These are phyloP conservation scores for Chelon auratus DNA, from an alignment of 2,797 vertebrate genomes.

Conservation along the genomic window DNA sequence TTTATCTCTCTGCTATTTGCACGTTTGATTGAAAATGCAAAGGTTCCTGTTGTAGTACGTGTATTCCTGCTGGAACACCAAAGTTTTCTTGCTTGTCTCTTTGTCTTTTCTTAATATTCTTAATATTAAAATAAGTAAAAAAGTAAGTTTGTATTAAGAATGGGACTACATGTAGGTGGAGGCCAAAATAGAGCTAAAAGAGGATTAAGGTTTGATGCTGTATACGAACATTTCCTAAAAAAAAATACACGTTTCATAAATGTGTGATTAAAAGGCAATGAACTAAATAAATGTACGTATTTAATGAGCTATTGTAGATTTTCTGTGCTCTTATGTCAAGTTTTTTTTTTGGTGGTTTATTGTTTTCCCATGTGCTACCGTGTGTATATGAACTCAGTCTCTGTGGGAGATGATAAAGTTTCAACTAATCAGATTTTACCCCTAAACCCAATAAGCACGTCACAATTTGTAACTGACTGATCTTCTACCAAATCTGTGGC, in stretches of 20 bases:
- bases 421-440: constrained; percentile 54
- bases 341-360: constrained; percentile 11
- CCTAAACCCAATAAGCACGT: constrained; percentile 45
- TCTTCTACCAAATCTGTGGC: constrained; percentile 38
- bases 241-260: neutral
- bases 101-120: constrained; percentile 12
- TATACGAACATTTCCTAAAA: neutral
- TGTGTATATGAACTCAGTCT: constrained; percentile 23
- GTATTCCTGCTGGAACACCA: constrained; percentile 3
- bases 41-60: constrained; percentile 7
- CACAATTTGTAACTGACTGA: constrained; percentile 43
- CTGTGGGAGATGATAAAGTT: constrained; percentile 45
- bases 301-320: neutral
- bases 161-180: neutral
- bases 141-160: neutral
- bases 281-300: neutral
- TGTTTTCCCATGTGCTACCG: constrained; percentile 26
- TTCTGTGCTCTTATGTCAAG: neutral
- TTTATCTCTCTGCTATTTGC: constrained; percentile 32
- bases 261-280: neutral
- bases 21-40: constrained; percentile 51
- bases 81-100: neutral
- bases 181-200: constrained; percentile 16
- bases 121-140: neutral
- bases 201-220: neutral